Percentiles rank a stretch among this genome's conserved stretches.
These are phyloP conservation scores for Hemiprocne comata DNA, from an alignment of 2,113 vertebrate species.

Conservation along the genomic window DNA sequence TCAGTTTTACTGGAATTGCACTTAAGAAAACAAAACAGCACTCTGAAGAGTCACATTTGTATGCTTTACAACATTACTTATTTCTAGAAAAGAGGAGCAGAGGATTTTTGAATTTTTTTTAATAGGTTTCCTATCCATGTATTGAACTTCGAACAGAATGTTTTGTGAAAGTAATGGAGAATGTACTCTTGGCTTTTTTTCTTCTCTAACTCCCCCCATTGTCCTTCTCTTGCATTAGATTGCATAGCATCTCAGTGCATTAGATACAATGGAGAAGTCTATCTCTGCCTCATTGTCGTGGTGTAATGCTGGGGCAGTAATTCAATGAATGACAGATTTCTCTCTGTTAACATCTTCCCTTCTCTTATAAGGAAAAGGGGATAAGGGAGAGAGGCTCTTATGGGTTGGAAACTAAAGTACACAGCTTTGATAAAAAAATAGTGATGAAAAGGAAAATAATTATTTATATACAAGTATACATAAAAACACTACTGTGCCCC, in stretches of 20 bases:
- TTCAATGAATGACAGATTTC: no score
- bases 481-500: no score
- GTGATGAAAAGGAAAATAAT: no score
- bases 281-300: not conserved
- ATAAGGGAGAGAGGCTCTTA: no score
- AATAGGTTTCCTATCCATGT: fast-evolving
- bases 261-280: not conserved
- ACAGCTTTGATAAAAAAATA: no score
- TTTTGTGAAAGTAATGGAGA: not conserved
- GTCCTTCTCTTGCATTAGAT: not conserved
- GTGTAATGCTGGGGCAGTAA: no score
- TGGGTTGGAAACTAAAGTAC: no score
- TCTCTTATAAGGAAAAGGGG: no score
- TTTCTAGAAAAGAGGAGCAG: not conserved
- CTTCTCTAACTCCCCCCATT: not conserved
- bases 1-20: not conserved
- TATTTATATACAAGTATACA: no score
- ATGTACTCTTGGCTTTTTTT: not conserved
- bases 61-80: not conserved
- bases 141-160: not conserved
- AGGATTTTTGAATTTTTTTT: not conserved
- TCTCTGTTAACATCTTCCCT: no score
- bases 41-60: not conserved
- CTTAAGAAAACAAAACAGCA: not conserved
- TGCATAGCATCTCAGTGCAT: not conserved